Base-by-base conservation (phyloP, 2,888 invertebrate species). In the Plemyria rubiginata region DNA sequence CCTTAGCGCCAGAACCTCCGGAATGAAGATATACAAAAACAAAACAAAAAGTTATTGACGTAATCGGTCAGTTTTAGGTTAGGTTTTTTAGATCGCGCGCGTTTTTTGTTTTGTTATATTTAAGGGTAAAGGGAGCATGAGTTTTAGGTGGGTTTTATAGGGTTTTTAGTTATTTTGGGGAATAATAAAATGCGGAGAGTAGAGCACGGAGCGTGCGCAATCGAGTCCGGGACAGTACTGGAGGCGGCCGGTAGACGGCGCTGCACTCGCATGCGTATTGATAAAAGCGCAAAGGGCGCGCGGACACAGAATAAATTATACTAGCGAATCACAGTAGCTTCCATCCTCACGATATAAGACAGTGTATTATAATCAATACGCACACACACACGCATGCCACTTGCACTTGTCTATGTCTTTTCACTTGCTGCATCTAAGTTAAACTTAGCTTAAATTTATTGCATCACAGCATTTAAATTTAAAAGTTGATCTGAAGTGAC, bases 151-250 rank as follows among this genome's bases (percentile, higher is more conserved):
- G 49, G 43, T 16, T 54, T 51, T 28, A 29, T 82, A 75, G 82
- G 82, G 79, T 85, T 85, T 87, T 82, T 79, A 80, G 75, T 72
- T 79, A 75, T 71, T 76, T 80, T 77, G 74, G 72, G 81, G 78
- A 80, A 77, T 51, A 50, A 41, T 59, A 51, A 81, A 84, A 87
- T 89, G 88, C 88, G 82, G 84, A 84, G 82, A 82, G 81, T 79
- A 80, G 81, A 80, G 76, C 79, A 83, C 73, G 82, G 92, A 88
- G 91, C 79, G 85, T 90, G 91, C 92, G 92, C 92, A 90, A 73
- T 88, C 79, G 81, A 77, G 77, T 74, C 84, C 78, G 74, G 70
- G 69, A 67, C 66, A 70, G 78, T 86, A 88, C 90, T 89, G 88
- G 70, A 81, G 79, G 66, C 75, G 72, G 78, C 80, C 89, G 81